A percentile compares a stretch with the other conserved stretches of the same genome.
Evolutionary conservation across 2,888 invertebrate species (phyloP).

Genomic region (Dryobotodes eremita): DNA sequence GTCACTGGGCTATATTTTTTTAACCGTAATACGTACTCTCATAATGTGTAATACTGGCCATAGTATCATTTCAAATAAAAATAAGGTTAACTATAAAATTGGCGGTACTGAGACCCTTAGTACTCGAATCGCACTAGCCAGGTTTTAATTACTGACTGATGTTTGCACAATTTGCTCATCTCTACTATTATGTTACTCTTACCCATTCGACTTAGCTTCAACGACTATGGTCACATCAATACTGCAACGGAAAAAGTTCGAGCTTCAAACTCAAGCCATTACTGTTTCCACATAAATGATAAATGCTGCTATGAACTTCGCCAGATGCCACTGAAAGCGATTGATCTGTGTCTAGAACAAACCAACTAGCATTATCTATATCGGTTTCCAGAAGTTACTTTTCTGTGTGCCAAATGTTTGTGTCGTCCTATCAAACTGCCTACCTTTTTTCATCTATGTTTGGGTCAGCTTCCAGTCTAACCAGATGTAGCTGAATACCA

Average conservation of each 20-base stretch:
- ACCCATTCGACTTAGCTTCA: not conserved
- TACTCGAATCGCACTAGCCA: not conserved
- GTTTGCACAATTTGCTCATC: not conserved
- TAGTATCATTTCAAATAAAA: not conserved
- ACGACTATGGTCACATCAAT: conserved; percentile 9
- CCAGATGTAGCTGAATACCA: too few species aligned
- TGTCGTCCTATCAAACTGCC: too few species aligned
- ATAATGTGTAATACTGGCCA: not conserved
- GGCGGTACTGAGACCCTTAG: not conserved
- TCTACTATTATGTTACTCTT: not conserved
- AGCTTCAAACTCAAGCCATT: conserved; percentile 5
- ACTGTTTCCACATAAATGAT: conserved; percentile 24
- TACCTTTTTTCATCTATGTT: too few species aligned
- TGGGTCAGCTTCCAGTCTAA: too few species aligned
- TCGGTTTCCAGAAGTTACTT: not conserved
- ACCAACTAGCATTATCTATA: not conserved
- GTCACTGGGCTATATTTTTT: too few species aligned
- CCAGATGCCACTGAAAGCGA: not conserved
- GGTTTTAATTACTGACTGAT: not conserved
- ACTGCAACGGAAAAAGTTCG: conserved; percentile 6
- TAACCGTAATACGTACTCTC: not conserved
- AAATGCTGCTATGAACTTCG: conserved; percentile 4
- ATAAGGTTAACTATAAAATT: not conserved
- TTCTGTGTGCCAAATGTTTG: not conserved
- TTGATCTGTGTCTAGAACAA: not conserved